Percentiles rank a stretch among this genome's conserved stretches.
These are phyloP conservation scores for Heloderma charlesbogerti DNA, from an alignment of 2,113 vertebrate genomes.

Conservation along the genomic window DNA sequence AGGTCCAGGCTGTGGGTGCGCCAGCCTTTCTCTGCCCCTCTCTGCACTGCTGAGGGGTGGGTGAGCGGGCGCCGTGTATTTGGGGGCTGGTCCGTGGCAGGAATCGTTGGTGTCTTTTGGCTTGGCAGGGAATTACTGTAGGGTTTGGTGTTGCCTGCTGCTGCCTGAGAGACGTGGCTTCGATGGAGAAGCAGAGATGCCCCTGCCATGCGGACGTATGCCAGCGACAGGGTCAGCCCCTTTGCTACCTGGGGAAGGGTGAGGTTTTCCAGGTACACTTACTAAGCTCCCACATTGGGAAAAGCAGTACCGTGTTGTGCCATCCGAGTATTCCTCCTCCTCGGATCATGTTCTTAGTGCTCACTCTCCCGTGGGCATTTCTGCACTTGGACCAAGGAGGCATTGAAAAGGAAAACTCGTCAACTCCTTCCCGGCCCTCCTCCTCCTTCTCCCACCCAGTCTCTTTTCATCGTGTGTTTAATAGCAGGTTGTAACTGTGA, in stretches of 20 bases:
- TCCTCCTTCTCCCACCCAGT: constrained; percentile 24
- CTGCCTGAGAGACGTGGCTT: neutral
- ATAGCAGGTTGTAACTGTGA: constrained; percentile 35
- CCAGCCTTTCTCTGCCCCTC: neutral
- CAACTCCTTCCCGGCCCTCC: neutral
- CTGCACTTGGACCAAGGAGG: neutral
- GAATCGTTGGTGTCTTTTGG: neutral
- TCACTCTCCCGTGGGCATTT: neutral
- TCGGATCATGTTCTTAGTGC: neutral
- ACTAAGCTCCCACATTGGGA: neutral
- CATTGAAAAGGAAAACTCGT: neutral
- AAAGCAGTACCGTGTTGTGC: neutral
- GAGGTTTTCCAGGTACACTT: neutral
- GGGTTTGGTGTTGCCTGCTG: neutral
- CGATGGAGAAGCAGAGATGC: neutral
- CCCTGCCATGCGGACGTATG: neutral
- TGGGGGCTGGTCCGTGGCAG: no score
- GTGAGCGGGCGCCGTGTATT: neutral
- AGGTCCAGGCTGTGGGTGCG: neutral
- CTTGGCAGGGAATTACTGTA: neutral
- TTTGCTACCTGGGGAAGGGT: neutral
- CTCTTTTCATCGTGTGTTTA: neutral
- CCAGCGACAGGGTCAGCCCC: neutral
- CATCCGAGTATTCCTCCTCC: neutral
- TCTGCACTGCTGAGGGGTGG: neutral